Base-by-base conservation (phyloP, 1,140 invertebrate species). In the Papilio polyxenes region DNA sequence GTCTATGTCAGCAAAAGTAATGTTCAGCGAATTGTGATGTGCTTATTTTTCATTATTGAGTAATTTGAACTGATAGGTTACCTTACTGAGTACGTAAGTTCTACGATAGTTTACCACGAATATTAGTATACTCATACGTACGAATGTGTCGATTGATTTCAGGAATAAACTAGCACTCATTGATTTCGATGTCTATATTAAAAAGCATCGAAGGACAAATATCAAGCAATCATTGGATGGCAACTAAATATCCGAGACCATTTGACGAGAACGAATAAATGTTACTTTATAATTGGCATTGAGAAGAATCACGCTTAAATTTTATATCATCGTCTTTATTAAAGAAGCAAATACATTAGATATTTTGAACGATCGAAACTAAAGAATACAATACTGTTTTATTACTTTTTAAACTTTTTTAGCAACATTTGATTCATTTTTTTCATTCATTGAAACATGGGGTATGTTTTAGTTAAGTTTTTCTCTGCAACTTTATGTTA, bases 101-200 rank as follows among this genome's bases (percentile, higher is more conserved):
- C n/a, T n/a, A n/a, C n/a, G n/a, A n/a, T 17, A 5, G 13, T 56
- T 13, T 10, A 20, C 2, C 11, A 65, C n/a, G 8, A 20, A 62
- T 23, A n/a, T 59, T 9, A 62, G 6, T 65, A 31, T 65, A 31
- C 23, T 37, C 40, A 44, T 44, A 65, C 7, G 62, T 37, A 69
- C 23, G 23, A 37, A 72, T 37, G 23, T 72, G 31, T 17, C 65
- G 65, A 37, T 72, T 72, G 65, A 72, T 82, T 86, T 83, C 83
- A 83, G 80, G 83, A 81, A 81, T 85, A 83, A 83, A 82, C 81
- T 80, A 86, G 81, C 76, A 51, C 76, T 86, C 78, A 86, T 85
- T 85, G 85, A 81, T 82, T 80, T 77, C 77, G 84, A 83, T 83
- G 84, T 81, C 80, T 82, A 83, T 81, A 84, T 82, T 85, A 86